A percentile compares a stretch with the other conserved stretches of the same genome.
Conservation (phyloP, 2,888 invertebrate species). For the Coelopa pilipes region DNA sequence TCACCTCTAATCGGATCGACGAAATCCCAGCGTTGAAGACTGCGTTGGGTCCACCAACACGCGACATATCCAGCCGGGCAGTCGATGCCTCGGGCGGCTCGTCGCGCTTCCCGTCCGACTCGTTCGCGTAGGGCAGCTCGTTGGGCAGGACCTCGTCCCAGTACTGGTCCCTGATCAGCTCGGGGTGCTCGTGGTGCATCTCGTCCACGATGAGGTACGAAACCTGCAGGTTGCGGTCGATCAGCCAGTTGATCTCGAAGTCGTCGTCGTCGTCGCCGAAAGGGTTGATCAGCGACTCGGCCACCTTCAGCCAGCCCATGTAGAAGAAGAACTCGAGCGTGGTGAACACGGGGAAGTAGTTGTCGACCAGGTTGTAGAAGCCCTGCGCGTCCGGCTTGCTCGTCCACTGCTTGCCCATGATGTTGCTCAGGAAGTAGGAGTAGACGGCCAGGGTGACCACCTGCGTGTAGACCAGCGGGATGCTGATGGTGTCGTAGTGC, state of each 20-base stretch:
- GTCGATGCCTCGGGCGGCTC: slow-evolving; percentile 92
- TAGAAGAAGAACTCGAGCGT: slow-evolving; percentile 89
- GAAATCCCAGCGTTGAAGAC: too few relatives aligned
- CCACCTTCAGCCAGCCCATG: slow-evolving; percentile 93
- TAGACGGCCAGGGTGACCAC: slow-evolving; percentile 90
- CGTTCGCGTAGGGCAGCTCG: slow-evolving; percentile 88
- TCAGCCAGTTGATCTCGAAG: slow-evolving; percentile 91
- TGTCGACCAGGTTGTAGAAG: slow-evolving; percentile 74
- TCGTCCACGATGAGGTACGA: slow-evolving; percentile 93
- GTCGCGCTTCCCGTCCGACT: slow-evolving; percentile 85
- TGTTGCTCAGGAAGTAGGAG: slow-evolving; percentile 87
- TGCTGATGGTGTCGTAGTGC: slow-evolving; percentile 80
- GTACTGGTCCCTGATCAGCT: slow-evolving; percentile 87
- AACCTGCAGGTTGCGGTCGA: slow-evolving; percentile 84
- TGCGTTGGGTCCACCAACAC: too few relatives aligned
- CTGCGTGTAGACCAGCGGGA: slow-evolving; percentile 86
- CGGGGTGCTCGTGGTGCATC: slow-evolving; percentile 93
- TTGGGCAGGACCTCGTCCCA: slow-evolving; percentile 91
- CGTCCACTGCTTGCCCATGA: slow-evolving; percentile 91
- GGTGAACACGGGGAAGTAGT: slow-evolving; percentile 91
- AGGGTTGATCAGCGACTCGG: slow-evolving; percentile 90
- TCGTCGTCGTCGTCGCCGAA: slow-evolving; percentile 94
- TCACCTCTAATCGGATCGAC: too few relatives aligned
- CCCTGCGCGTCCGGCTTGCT: slow-evolving; percentile 68
- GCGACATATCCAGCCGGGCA: slow-evolving; percentile 82